These are phyloP conservation scores for Harlomillsia oculata DNA, from an alignment of 1,140 invertebrate species.

Conservation along the genomic window DNA sequence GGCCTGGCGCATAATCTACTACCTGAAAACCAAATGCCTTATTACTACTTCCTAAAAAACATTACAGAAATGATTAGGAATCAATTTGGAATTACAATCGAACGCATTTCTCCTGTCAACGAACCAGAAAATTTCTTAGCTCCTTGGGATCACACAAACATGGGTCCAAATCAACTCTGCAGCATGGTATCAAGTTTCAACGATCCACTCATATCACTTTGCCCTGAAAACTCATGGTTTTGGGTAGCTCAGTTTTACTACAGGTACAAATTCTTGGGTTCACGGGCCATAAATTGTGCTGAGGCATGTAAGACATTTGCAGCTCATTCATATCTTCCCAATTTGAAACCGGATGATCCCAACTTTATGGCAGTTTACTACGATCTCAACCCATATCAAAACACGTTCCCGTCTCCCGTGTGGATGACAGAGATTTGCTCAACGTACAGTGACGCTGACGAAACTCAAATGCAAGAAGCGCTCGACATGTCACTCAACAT, in stretches of 20 bases:
- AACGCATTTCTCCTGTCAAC: conserved; percentile 21
- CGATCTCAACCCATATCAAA: neutral
- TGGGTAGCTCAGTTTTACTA: conserved; percentile 16
- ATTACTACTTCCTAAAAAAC: conserved; percentile 20
- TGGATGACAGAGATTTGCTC: conserved; percentile 16
- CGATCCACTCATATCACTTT: conserved; percentile 18
- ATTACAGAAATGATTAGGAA: conserved; percentile 12
- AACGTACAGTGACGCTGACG: conserved; percentile 3
- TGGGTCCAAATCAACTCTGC: conserved; percentile 20
- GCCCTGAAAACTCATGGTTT: conserved; percentile 27
- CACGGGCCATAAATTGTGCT: neutral
- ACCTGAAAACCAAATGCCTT: conserved; percentile 5
- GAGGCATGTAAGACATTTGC: conserved; percentile 7
- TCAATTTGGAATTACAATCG: conserved; percentile 3
- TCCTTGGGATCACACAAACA: conserved; percentile 25
- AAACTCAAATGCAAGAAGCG: conserved; percentile 20
- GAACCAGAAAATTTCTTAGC: conserved; percentile 28
- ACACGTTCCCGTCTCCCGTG: neutral
- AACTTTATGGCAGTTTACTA: conserved; percentile 12
- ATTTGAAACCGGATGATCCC: conserved; percentile 1
- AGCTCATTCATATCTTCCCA: conserved; percentile 18
- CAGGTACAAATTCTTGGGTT: neutral
- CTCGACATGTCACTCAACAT: conserved; percentile 17
- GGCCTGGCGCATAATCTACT: neutral
- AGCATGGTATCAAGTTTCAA: conserved; percentile 8